Base-by-base conservation (phyloP, 2,888 invertebrate species). In the Ichneumon xanthorius region DNA sequence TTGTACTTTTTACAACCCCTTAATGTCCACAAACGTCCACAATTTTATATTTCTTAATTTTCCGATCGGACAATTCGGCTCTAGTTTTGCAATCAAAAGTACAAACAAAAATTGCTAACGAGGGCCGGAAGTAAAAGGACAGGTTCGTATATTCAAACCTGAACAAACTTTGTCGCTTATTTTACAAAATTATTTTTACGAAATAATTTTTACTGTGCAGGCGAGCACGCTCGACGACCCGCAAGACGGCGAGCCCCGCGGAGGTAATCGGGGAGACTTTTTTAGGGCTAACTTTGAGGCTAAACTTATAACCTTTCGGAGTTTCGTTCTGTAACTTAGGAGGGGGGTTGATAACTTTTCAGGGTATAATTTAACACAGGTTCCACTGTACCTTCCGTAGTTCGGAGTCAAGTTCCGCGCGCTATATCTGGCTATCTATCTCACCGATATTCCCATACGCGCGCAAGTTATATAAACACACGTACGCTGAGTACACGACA, bases 401-500 rank as follows among this genome's bases (percentile, higher is more conserved):
- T 16, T 48, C 16, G 1, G 45, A 48, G 45, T 16, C 58, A 26
- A 33, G 30, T 63, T 70, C 78, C 37, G 63, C 63, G 19, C 71
- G 55, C 33, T 53, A 9, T 58, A 72, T 67, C 63, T 55, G 67
- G 55, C 63, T 58, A 77, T 55, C 30, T 22, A 63, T 55, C 58
- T 63, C 63, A 79, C 68, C 48, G 26, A 75, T 55, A 65, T 53
- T 26, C 67, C 33, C 61, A 58, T 58, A 70, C 63, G 33, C 63
- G 16, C 16, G 4, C 30, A 33, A 4, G 6, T 33, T 33, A 63
- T 63, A 22, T 16, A 30, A 48, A 16, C 19, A 53, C 22, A 61
- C 22, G 26, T n/a, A 26, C 77, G 79, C 61, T 63, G 85, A 86
- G 87, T 88, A 87, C 89, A 87, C 83, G 84, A 81, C 85, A 87